phyloP scores from a whole-genome alignment of 1,140 invertebrate species.

The Thrips palmi region DNA sequence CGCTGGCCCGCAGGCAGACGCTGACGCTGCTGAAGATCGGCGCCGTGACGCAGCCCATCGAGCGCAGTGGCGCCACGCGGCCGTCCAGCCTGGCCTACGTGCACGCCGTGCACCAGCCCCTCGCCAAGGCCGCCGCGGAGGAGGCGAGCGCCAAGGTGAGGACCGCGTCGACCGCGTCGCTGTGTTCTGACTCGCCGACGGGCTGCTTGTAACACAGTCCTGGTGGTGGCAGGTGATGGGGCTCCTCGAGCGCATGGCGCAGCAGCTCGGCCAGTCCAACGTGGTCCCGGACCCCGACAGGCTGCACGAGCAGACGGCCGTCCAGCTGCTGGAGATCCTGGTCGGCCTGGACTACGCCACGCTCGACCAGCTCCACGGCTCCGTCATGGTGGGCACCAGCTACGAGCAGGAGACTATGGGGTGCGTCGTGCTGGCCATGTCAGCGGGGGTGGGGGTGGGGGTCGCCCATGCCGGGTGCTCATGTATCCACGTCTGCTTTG shows the following conservation, averaged over 20 bases:
- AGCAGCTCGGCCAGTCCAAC: no score
- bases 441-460: neutral
- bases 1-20: constrained; percentile 12
- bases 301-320: constrained; percentile 26
- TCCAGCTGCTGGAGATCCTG: constrained; percentile 26
- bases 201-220: constrained; percentile 18
- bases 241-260: no score
- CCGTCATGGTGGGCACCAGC: constrained; percentile 37
- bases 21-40: constrained; percentile 15
- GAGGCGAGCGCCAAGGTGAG: constrained; percentile 15
- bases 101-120: no score
- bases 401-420: constrained; percentile 38
- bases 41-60: constrained; percentile 20
- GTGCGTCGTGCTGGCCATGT: constrained; percentile 13
- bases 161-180: neutral
- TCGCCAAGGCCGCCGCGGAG: no score
- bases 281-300: constrained; percentile 20
- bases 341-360: constrained; percentile 30
- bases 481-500: constrained; percentile 1
- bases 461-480: neutral
- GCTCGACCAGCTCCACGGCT: constrained; percentile 29
- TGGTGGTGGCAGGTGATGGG: constrained; percentile 24
- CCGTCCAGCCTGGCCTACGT: no score
- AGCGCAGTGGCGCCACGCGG: no score
- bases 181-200: neutral